Evolutionary conservation across 2,797 vertebrate species (phyloP).

Genomic region (Xerus rutilus): DNA sequence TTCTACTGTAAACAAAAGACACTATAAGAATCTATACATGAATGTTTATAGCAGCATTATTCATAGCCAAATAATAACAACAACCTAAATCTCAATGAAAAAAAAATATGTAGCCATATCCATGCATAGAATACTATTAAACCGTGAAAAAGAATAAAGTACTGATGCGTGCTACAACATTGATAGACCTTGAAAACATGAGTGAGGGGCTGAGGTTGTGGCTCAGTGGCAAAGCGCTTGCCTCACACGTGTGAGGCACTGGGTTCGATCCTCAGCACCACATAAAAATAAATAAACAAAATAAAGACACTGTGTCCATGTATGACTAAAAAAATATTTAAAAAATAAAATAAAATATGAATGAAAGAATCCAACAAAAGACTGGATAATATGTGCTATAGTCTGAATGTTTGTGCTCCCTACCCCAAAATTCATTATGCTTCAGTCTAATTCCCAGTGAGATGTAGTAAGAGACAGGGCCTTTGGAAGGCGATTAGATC

Average conservation of each 20-base stretch:
- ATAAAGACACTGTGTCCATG: too few relatives aligned
- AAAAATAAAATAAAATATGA: not conserved
- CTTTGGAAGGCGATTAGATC: not conserved
- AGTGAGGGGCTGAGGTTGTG: too few relatives aligned
- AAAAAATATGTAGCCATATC: not conserved
- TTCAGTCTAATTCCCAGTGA: not conserved
- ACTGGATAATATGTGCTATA: not conserved
- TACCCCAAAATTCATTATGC: not conserved
- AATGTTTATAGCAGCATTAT: not conserved
- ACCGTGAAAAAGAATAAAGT: not conserved
- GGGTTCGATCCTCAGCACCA: too few relatives aligned
- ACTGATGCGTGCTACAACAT: not conserved
- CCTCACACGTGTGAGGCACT: too few relatives aligned
- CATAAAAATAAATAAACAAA: too few relatives aligned
- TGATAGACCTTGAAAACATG: not conserved
- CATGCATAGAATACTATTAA: not conserved
- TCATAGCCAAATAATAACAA: not conserved
- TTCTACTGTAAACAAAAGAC: slow-evolving; percentile 36
- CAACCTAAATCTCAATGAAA: not conserved
- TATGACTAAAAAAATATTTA: too few relatives aligned
- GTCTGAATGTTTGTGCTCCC: not conserved
- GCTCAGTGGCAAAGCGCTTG: too few relatives aligned
- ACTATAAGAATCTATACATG: not conserved
- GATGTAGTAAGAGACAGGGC: not conserved
- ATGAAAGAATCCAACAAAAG: not conserved